Evolutionary conservation across 2,888 invertebrate genomes (phyloP).

Genomic region (Oscheius sp.): DNA sequence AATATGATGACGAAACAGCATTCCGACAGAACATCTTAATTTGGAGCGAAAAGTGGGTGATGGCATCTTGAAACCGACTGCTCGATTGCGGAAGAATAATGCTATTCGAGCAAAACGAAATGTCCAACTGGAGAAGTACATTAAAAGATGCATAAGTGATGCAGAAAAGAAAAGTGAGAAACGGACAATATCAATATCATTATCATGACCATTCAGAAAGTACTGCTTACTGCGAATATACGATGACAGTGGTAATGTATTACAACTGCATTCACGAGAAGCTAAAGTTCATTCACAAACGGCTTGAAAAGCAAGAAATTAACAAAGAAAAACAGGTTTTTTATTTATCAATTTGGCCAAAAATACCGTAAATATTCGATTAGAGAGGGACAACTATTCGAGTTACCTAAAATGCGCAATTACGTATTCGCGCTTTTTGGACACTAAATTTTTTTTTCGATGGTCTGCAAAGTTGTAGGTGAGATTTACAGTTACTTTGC

Average conservation of each 20-base stretch:
- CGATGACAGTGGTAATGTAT: conserved; percentile 52
- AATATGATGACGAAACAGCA: conserved; percentile 38
- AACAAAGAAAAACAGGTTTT: conserved; percentile 40
- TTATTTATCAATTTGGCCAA: too few species aligned
- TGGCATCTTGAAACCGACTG: conserved; percentile 58
- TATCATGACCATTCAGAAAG: conserved; percentile 39
- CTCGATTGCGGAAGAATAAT: conserved; percentile 44
- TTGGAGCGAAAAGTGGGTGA: conserved; percentile 64
- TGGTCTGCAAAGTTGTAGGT: too few species aligned
- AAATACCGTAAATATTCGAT: too few species aligned
- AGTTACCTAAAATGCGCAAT: too few species aligned
- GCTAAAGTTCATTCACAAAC: conserved; percentile 43
- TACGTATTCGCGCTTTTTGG: too few species aligned
- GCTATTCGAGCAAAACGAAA: conserved; percentile 42
- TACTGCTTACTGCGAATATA: conserved; percentile 48
- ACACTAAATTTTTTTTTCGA: too few species aligned
- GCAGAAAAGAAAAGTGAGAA: conserved; percentile 48
- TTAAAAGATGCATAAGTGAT: conserved; percentile 54
- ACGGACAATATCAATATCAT: neutral
- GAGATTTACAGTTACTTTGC: too few species aligned
- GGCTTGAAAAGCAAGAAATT: conserved; percentile 44
- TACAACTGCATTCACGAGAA: conserved; percentile 58
- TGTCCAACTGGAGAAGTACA: conserved; percentile 57
- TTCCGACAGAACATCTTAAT: conserved; percentile 57
- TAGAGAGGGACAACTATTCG: too few species aligned